Evolutionary conservation across 2,113 vertebrate species (phyloP).

Genomic region (Neogale vison): DNA sequence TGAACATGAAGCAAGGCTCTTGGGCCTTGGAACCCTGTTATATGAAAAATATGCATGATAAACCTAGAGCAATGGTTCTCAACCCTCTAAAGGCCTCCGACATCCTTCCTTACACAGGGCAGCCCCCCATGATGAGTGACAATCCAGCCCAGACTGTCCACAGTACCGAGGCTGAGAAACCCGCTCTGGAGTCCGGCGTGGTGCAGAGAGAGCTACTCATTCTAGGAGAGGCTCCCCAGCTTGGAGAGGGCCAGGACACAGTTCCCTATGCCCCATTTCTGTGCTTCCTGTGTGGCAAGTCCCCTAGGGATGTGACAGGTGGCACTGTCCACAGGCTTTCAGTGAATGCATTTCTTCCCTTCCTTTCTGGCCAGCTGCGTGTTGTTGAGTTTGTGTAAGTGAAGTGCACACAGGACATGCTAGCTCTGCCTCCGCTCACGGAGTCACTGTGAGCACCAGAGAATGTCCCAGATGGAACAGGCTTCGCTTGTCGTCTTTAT

Average conservation of each 20-base stretch:
- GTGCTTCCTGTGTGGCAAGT: neutral
- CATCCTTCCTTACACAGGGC: neutral
- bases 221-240: neutral
- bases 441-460: neutral
- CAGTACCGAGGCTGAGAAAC: accelerated
- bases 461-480: neutral
- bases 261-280: neutral
- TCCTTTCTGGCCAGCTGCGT: neutral
- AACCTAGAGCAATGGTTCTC: neutral
- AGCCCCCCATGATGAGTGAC: neutral
- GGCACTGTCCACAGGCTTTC: neutral
- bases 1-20: neutral
- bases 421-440: no score
- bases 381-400: neutral
- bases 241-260: accelerated
- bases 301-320: neutral
- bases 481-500: neutral
- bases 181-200: neutral
- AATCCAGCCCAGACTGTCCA: neutral
- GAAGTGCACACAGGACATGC: neutral
- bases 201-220: neutral
- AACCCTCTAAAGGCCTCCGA: neutral
- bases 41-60: neutral
- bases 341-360: neutral
- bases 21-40: neutral